Base-by-base conservation (phyloP, 2,113 vertebrate species). In the Plecotus auritus region DNA sequence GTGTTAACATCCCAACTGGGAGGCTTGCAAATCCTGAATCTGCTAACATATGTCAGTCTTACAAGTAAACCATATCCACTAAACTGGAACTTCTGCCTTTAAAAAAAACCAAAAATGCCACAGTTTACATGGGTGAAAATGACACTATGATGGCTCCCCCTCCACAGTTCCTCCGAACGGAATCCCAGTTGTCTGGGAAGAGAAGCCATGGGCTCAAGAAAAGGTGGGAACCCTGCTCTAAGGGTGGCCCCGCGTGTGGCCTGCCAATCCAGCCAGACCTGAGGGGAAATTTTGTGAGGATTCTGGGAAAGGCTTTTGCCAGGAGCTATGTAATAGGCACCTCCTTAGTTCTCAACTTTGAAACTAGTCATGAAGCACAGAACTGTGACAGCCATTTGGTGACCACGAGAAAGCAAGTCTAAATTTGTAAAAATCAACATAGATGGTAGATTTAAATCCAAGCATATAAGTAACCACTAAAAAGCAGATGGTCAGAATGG, bases 291-390 rank as follows among this genome's bases (percentile, higher is more conserved):
- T 22, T 2, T 3, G 16, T 37, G 40, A 85, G 42, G 30, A 67
- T n/a, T 32, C 32, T 51, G 40, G 51, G 76, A 12, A 70, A 86
- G 10, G 66, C 20, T 7, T 73, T 13, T 61, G 14, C 74, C 17
- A 82, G 42, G 13, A 85, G 49, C 66, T 14, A 1, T 0, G 0
- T 30, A 59, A 74, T 2, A 35, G 54, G 30, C 1, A 2, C 2
- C 54, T 61, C 73, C 17, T 30, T 11, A 23, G 28, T 51, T 85
- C 80, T 56, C 66, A 37, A 72, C 56, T 76, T 37, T 76, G 66
- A 76, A 90, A 83, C 9, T 37, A 40, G 81, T 4, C 76, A 64
- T 8, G 47, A 86, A 54, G 32, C 67, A 67, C 14, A 82, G 28
- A 85, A 61, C 30, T 26, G 51, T 37, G 78, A 85, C 5, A 59